Evolutionary conservation across 2,113 vertebrate species (phyloP).

Genomic region (Felis chaus): DNA sequence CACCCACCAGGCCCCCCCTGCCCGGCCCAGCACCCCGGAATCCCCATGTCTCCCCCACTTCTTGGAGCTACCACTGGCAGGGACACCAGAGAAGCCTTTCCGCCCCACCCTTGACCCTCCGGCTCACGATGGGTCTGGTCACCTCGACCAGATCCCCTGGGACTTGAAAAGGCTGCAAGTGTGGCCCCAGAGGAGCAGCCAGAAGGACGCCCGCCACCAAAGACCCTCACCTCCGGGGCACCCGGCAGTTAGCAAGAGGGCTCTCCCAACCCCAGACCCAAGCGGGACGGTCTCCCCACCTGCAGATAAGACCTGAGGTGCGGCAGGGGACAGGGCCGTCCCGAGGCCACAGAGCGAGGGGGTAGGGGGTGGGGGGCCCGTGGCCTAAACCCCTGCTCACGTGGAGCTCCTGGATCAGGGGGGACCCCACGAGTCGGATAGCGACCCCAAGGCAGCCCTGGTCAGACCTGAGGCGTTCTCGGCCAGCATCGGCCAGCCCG

Average conservation of each 20-base stretch:
- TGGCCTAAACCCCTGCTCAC: not conserved
- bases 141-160: no score
- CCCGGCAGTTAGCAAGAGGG: not conserved
- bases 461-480: not conserved
- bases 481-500: not conserved
- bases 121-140: not conserved
- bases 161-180: not conserved
- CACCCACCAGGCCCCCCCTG: not conserved
- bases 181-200: not conserved
- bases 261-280: not conserved
- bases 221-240: rapidly evolving
- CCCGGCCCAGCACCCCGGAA: not conserved
- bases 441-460: not conserved
- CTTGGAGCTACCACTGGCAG: not conserved
- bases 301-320: not conserved
- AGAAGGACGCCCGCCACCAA: not conserved
- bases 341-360: not conserved
- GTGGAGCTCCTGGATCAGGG: not conserved
- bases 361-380: not conserved
- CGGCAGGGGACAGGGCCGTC: not conserved
- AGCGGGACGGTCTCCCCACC: not conserved
- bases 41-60: not conserved
- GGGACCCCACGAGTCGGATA: not conserved
- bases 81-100: not conserved
- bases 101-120: rapidly evolving